Evolutionary conservation across 2,888 invertebrate species (phyloP).

Genomic region (Xanthia togata): DNA sequence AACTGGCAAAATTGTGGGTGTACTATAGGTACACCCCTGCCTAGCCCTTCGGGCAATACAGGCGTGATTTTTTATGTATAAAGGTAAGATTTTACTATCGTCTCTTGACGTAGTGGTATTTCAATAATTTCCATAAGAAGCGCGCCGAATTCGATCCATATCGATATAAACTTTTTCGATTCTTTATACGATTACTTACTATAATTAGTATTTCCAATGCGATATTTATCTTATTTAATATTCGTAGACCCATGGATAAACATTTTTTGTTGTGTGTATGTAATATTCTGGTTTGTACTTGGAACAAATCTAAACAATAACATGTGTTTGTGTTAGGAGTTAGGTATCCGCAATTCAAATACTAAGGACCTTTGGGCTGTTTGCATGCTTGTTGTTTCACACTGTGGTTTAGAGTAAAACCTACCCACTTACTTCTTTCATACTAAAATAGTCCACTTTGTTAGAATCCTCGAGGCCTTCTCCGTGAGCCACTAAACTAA

Average conservation of each 20-base stretch:
- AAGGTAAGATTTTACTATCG: background rate
- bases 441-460: too few relatives aligned
- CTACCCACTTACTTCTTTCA: too few relatives aligned
- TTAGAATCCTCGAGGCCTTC: too few relatives aligned
- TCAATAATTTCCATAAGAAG: background rate
- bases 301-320: conserved; percentile 40
- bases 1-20: too few relatives aligned
- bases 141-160: too few relatives aligned
- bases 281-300: conserved; percentile 42
- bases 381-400: conserved; percentile 15
- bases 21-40: too few relatives aligned
- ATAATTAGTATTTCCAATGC: background rate
- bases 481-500: too few relatives aligned
- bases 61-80: too few relatives aligned
- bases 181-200: background rate
- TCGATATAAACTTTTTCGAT: background rate
- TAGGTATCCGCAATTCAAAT: conserved; percentile 33
- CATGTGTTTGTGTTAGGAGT: conserved; percentile 40
- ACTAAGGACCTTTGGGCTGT: conserved; percentile 23
- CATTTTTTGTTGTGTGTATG: conserved; percentile 10
- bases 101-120: background rate
- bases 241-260: conserved; percentile 1
- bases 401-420: too few relatives aligned
- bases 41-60: too few relatives aligned
- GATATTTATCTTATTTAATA: conserved; percentile 6